Percentiles rank a stretch among this genome's conserved stretches.
Evolutionary conservation across 2,113 vertebrate species (phyloP).

Genomic region (Rafetus swinhoei): DNA sequence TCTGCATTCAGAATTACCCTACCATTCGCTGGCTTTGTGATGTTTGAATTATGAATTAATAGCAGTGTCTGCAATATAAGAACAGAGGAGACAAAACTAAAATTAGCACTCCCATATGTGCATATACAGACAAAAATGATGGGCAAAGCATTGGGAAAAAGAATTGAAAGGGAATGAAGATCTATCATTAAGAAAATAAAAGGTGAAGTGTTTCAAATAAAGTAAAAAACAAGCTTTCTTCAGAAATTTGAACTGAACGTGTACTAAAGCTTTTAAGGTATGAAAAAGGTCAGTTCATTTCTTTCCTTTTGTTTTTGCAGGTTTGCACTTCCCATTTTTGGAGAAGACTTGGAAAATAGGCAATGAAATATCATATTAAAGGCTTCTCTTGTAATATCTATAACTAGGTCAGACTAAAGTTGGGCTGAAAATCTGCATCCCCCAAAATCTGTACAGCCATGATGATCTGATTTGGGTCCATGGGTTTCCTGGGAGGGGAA

Average conservation of each 20-base stretch:
- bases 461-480: neutral
- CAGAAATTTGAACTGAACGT: neutral
- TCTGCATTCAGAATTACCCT: neutral
- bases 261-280: neutral
- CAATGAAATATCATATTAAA: neutral
- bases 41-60: constrained; percentile 10
- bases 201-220: neutral
- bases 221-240: neutral
- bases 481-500: neutral
- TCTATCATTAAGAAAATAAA: neutral
- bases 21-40: neutral
- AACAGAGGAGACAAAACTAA: neutral
- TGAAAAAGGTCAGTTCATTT: neutral
- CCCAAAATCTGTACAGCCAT: neutral
- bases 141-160: neutral
- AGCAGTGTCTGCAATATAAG: neutral
- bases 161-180: neutral
- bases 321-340: neutral
- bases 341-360: neutral
- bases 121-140: neutral
- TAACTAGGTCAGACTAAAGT: neutral
- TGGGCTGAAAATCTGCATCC: neutral
- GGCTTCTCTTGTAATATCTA: neutral
- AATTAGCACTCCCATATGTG: neutral
- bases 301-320: neutral